These are phyloP conservation scores for Mormyrops boulengeri DNA, from an alignment of 2,797 vertebrate species.

Conservation along the genomic window DNA sequence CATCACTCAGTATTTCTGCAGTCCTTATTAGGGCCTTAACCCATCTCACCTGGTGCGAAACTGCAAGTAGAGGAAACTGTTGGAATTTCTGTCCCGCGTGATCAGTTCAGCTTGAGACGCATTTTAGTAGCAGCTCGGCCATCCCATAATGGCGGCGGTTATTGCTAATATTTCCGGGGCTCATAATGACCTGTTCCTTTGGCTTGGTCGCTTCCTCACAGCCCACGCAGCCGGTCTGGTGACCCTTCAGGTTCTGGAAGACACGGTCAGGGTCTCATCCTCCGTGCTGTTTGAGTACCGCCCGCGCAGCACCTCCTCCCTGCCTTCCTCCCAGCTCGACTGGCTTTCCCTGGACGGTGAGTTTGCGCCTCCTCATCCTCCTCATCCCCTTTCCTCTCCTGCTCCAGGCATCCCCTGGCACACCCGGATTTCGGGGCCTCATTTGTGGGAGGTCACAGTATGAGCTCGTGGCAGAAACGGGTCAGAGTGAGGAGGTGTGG, in stretches of 20 bases:
- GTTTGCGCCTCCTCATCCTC: slow-evolving; percentile 31
- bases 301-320: slow-evolving; percentile 84
- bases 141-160: neutral
- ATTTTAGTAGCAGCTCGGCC: neutral
- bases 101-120: neutral
- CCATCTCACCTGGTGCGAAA: neutral
- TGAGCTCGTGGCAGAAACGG: neutral
- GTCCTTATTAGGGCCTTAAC: neutral
- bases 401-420: neutral
- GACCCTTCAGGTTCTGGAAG: slow-evolving; percentile 95
- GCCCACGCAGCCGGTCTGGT: slow-evolving; percentile 96
- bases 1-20: neutral
- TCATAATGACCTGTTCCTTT: neutral
- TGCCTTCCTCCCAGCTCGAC: slow-evolving; percentile 95
- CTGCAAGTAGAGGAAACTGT: neutral
- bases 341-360: slow-evolving; percentile 97
- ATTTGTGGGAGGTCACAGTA: neutral
- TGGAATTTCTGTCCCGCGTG: neutral
- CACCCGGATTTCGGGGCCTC: neutral
- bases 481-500: neutral
- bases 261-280: slow-evolving; percentile 93
- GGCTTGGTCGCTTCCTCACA: slow-evolving; percentile 38
- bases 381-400: neutral
- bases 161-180: neutral
- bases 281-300: slow-evolving; percentile 99